These are phyloP conservation scores for Bombyx mandarina DNA, from an alignment of 1,140 invertebrate genomes.

Conservation along the genomic window DNA sequence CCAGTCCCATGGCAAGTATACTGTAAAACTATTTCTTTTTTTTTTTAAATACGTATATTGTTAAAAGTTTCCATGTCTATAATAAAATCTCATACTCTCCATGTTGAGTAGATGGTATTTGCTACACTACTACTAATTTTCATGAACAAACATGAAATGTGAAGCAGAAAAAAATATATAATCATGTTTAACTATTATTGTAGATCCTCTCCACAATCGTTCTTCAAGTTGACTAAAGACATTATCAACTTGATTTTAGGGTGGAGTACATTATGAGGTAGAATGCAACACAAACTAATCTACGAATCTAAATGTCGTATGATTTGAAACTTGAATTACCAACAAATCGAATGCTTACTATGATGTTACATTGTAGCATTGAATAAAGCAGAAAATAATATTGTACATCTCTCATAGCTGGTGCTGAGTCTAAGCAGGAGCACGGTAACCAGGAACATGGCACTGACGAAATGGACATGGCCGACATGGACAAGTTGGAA, in stretches of 20 bases:
- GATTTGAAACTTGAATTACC: too few relatives aligned
- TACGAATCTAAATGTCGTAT: neutral
- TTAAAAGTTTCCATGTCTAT: too few relatives aligned
- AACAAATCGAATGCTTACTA: too few relatives aligned
- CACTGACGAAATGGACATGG: slow-evolving; percentile 81
- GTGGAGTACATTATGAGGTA: slow-evolving; percentile 49
- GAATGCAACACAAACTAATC: slow-evolving; percentile 12
- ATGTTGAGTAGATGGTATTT: too few relatives aligned
- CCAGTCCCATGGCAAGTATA: slow-evolving; percentile 31
- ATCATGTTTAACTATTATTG: too few relatives aligned
- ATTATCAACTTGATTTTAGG: slow-evolving; percentile 56
- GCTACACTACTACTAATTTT: too few relatives aligned
- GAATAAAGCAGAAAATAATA: too few relatives aligned
- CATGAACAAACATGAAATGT: too few relatives aligned
- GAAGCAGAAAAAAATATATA: too few relatives aligned
- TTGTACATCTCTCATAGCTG: slow-evolving; percentile 9
- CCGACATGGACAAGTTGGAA: slow-evolving; percentile 86
- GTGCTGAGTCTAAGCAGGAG: slow-evolving; percentile 40
- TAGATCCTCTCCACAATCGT: slow-evolving; percentile 43
- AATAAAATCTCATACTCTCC: too few relatives aligned
- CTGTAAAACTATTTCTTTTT: neutral
- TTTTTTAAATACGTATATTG: neutral
- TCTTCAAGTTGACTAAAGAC: slow-evolving; percentile 59
- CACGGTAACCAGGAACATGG: slow-evolving; percentile 36
- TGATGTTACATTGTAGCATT: too few relatives aligned